Evolutionary conservation across 2,113 vertebrate species (phyloP), one percentile per base, ranked within the genome.

Genomic region (Alligator sinensis): DNA sequence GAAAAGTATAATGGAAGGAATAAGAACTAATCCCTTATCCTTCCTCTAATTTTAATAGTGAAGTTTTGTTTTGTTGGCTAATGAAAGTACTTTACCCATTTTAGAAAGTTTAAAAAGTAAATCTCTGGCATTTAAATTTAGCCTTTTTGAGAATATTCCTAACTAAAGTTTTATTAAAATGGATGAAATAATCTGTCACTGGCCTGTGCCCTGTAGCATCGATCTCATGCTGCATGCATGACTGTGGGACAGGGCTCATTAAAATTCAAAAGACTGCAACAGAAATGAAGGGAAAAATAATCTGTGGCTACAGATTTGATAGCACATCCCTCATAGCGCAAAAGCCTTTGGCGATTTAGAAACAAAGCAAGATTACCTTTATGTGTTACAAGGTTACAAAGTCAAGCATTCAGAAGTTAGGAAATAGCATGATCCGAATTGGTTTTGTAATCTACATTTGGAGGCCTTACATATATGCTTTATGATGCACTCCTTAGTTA

Each of bases 131-230:
- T 58, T 70, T 59, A 93, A 87, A 74, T 38, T 66, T 59, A 75
- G 70, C 21, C 12, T 27, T 57, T 89, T 93, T 88, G 77, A 70
- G 47, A 82, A 63, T 75, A n/a, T 54, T 57, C 82, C 58, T 15
- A 83, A 64, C 82, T 89, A 89, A 82, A 59, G 47, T 76, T 89
- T 91, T 93, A 95, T 95, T 92, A 88, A 84, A 82, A 68, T 64
- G 57, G 55, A 80, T 86, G 15, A 47, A 63, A 38, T 80, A 87
- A 77, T 87, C 55, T 54, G 19, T 61, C 11, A 64, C 24, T 62
- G n/a, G 25, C 25, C 38, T 82, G 81, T 66, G 30, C 19, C 27
- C 4, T 34, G 81, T 22, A 58, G 6, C 12, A 8, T 66, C 76
- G 68, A 54, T 22, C 6, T 22, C 72, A 86, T 54, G 14, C 76